Evolutionary conservation across 1,140 invertebrate species (phyloP).

Genomic region (Drosophila nikananu): DNA sequence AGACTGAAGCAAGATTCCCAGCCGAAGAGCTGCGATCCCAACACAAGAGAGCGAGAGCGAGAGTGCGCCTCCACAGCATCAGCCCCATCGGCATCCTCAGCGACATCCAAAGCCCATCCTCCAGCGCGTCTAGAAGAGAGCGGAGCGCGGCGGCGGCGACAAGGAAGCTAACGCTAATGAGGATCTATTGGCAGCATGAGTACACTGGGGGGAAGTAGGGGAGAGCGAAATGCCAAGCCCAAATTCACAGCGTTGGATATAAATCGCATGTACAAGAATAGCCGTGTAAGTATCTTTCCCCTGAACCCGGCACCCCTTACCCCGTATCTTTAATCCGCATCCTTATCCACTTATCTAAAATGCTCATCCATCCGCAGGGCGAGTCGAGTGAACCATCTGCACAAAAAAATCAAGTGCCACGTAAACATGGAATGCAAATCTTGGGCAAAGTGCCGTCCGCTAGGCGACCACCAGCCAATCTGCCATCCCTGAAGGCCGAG

Average conservation of each 20-base stretch:
- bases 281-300: constrained; percentile 88
- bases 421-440: constrained; percentile 99
- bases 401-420: constrained; percentile 94
- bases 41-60: background rate
- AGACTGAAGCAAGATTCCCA: constrained; percentile 42
- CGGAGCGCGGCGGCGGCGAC: constrained; percentile 77
- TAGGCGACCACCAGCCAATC: constrained; percentile 97
- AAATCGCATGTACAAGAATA: constrained; percentile 97
- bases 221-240: constrained; percentile 89
- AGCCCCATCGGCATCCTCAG: constrained; percentile 12
- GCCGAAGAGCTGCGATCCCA: constrained; percentile 42
- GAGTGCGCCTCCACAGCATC: background rate
- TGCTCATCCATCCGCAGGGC: constrained; percentile 87
- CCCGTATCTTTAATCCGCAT: background rate
- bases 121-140: constrained; percentile 54
- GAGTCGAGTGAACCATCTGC: constrained; percentile 94
- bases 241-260: constrained; percentile 98
- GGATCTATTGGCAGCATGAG: constrained; percentile 91
- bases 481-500: constrained; percentile 99
- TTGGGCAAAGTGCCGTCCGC: constrained; percentile 98
- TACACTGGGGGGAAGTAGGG: constrained; percentile 96
- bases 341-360: background rate
- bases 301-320: background rate
- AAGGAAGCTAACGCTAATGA: constrained; percentile 85
- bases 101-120: constrained; percentile 41